Conservation (phyloP, 2,113 vertebrate genomes). For the Antechinus flavipes region DNA sequence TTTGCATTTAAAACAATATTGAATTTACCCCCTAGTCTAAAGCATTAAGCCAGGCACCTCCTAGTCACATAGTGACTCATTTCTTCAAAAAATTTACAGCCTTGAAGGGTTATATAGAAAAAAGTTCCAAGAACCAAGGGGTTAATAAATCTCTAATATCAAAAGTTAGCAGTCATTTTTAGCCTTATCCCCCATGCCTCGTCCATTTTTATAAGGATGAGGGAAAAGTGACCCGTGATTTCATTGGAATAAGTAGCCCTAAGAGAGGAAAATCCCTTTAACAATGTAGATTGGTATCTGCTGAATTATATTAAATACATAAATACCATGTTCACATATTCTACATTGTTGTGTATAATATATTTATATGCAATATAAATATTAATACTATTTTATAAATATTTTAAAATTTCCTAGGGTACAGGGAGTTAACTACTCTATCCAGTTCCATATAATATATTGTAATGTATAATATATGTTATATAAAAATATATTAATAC, state of each 20-base stretch:
- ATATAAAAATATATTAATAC: too few species aligned
- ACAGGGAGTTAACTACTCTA: too few species aligned
- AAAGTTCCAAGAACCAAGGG: not conserved
- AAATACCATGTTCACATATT: too few species aligned
- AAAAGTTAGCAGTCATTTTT: not conserved
- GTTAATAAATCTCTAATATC: not conserved
- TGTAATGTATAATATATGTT: too few species aligned
- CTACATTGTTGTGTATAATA: too few species aligned
- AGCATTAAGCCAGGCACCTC: not conserved
- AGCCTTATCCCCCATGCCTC: not conserved
- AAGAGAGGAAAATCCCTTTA: not conserved
- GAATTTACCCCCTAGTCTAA: not conserved
- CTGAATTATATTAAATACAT: not conserved
- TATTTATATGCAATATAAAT: too few species aligned
- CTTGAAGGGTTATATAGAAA: too few species aligned
- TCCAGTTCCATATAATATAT: too few species aligned
- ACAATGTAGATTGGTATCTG: not conserved
- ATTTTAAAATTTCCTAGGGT: too few species aligned
- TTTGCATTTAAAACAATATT: conserved; percentile 26
- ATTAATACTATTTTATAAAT: too few species aligned
- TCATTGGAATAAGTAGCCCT: not conserved
- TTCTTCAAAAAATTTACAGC: not conserved
- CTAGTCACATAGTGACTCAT: not conserved
- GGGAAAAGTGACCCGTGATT: not conserved
- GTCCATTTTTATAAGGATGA: not conserved